A percentile compares a stretch with the other conserved stretches of the same genome.
Conservation (phyloP, 2,797 vertebrate genomes). For the Chloroceryle amazona region DNA sequence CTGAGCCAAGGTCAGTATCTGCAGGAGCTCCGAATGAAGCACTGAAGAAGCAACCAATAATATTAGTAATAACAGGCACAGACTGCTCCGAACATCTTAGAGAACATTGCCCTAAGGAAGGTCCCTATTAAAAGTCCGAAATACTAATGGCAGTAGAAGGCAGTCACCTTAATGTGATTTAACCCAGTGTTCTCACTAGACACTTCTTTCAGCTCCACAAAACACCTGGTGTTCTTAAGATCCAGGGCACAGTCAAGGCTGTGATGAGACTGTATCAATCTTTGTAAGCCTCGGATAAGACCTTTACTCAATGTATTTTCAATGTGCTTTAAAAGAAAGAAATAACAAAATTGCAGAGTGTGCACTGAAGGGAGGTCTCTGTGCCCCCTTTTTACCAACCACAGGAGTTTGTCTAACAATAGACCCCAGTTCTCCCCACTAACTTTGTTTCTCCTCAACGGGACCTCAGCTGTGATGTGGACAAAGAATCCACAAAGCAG, state of each 20-base stretch:
- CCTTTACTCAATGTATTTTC: not conserved
- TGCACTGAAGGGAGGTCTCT: not conserved
- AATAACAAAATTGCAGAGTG: not conserved
- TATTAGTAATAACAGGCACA: not conserved
- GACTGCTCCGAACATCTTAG: not conserved
- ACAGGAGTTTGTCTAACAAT: not conserved
- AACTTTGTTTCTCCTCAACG: rapidly evolving
- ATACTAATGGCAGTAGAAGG: constrained; percentile 29
- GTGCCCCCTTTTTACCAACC: not conserved
- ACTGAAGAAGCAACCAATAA: not conserved
- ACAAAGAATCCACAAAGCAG: not conserved
- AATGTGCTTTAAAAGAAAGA: not conserved
- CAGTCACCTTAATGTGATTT: constrained; percentile 17
- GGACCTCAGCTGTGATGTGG: not conserved
- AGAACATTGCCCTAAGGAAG: constrained; percentile 22
- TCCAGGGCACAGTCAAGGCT: not conserved
- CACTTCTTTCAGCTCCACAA: not conserved
- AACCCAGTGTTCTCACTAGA: constrained; percentile 14
- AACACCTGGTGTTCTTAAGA: constrained; percentile 33
- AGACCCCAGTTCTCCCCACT: rapidly evolving
- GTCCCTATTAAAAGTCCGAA: constrained; percentile 26
- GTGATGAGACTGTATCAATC: not conserved
- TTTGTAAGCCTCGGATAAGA: constrained; percentile 6
- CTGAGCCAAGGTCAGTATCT: not conserved
- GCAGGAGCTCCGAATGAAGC: not conserved